phyloP scores from a whole-genome alignment of 2,797 vertebrate genomes.

The Alectoris magna region DNA sequence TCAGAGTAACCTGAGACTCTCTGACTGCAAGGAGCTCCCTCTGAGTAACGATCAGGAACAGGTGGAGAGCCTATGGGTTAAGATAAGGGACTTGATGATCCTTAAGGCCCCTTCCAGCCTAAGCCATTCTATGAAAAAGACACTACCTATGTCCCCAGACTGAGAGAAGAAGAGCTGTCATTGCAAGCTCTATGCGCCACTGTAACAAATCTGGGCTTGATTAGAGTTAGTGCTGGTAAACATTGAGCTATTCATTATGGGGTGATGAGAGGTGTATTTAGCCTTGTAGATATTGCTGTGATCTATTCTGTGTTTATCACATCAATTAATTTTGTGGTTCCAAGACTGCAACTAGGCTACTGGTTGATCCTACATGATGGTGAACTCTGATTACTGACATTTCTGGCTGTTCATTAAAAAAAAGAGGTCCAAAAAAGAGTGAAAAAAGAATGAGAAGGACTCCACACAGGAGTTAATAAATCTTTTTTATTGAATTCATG shows the following conservation, averaged over 20 bases:
- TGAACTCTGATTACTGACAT: not conserved
- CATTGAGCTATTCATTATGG: not conserved
- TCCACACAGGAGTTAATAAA: not conserved
- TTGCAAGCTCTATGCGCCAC: not conserved
- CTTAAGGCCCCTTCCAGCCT: too few species aligned
- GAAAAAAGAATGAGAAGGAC: not conserved
- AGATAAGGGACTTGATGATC: too few species aligned
- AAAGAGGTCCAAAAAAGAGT: not conserved
- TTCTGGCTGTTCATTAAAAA: not conserved
- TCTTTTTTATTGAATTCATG: not conserved
- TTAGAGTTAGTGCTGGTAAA: not conserved
- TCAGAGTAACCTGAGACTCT: too few species aligned
- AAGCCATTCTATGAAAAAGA: not conserved
- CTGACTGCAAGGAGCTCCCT: too few species aligned
- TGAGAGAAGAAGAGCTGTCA: not conserved
- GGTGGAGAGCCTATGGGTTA: too few species aligned
- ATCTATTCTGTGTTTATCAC: not conserved
- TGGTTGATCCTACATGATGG: not conserved
- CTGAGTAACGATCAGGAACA: too few species aligned
- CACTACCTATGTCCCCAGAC: not conserved
- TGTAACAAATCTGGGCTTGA: not conserved
- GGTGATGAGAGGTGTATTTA: not conserved
- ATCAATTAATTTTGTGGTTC: not conserved
- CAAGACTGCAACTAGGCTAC: not conserved
- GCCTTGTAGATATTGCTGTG: not conserved